Conservation (phyloP, 2,113 vertebrate species). For the Theristicus caerulescens region DNA sequence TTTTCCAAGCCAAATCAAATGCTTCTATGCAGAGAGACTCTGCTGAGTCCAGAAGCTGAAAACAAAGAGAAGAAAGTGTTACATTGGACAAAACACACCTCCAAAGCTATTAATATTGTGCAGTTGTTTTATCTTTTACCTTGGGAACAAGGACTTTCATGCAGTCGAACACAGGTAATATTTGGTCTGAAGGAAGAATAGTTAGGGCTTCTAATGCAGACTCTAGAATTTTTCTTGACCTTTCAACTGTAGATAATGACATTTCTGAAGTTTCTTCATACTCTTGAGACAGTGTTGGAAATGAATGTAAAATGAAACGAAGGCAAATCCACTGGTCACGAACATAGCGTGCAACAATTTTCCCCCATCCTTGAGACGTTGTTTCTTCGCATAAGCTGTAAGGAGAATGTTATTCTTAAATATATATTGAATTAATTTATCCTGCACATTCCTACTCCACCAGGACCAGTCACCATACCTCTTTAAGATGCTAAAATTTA, state of each 20-base stretch:
- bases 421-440: background rate
- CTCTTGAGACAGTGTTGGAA: background rate
- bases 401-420: background rate
- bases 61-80: background rate
- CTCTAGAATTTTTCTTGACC: constrained; percentile 46
- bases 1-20: constrained; percentile 85
- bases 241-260: background rate
- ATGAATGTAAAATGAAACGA: constrained; percentile 72
- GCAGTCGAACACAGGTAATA: constrained; percentile 85
- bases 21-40: constrained; percentile 84
- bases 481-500: background rate
- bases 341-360: constrained; percentile 80
- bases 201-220: constrained; percentile 83
- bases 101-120: background rate
- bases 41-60: constrained; percentile 75
- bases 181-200: constrained; percentile 84
- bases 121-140: constrained; percentile 66
- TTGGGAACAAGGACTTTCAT: constrained; percentile 83
- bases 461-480: background rate
- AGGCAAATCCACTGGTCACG: constrained; percentile 89
- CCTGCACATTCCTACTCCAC: background rate
- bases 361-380: constrained; percentile 85
- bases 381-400: constrained; percentile 70
- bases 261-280: background rate
- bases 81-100: background rate